These are phyloP conservation scores for Chrysoperla carnea DNA, from an alignment of 1,140 invertebrate genomes.

Conservation along the genomic window DNA sequence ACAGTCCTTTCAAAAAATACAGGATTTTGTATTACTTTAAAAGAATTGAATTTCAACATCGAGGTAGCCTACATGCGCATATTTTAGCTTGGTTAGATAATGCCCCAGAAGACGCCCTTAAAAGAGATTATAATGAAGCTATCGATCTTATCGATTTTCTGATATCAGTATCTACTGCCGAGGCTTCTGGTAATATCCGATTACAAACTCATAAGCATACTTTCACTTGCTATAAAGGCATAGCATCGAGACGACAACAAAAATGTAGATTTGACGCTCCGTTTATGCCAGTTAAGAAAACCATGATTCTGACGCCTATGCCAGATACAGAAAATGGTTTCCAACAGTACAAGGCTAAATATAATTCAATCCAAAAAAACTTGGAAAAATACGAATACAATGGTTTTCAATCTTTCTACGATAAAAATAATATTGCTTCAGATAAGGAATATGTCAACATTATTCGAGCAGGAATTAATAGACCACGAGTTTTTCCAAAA, in stretches of 20 bases:
- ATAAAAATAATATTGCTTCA: constrained; percentile 7
- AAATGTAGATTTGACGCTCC: constrained; percentile 17
- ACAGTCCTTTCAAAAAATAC: constrained; percentile 10
- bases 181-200: constrained; percentile 13
- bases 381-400: constrained; percentile 10
- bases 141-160: constrained; percentile 6
- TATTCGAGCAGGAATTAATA: constrained; percentile 10
- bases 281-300: constrained; percentile 12
- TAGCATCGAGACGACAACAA: constrained; percentile 4
- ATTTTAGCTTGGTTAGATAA: constrained; percentile 16
- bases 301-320: constrained; percentile 12
- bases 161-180: constrained; percentile 8
- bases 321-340: constrained; percentile 6
- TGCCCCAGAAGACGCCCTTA: constrained; percentile 4
- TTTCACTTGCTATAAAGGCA: constrained; percentile 13
- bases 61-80: constrained; percentile 17
- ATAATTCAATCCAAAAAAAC: constrained; percentile 6
- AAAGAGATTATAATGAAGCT: constrained; percentile 1
- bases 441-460: constrained; percentile 13
- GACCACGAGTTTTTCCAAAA: too few species aligned
- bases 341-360: constrained; percentile 5
- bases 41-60: constrained; percentile 19
- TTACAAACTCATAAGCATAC: constrained; percentile 12
- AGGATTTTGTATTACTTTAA: constrained; percentile 13
- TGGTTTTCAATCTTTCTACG: constrained; percentile 8